Conservation (phyloP, 2,888 invertebrate genomes). For the Mechanitis mazaeus region DNA sequence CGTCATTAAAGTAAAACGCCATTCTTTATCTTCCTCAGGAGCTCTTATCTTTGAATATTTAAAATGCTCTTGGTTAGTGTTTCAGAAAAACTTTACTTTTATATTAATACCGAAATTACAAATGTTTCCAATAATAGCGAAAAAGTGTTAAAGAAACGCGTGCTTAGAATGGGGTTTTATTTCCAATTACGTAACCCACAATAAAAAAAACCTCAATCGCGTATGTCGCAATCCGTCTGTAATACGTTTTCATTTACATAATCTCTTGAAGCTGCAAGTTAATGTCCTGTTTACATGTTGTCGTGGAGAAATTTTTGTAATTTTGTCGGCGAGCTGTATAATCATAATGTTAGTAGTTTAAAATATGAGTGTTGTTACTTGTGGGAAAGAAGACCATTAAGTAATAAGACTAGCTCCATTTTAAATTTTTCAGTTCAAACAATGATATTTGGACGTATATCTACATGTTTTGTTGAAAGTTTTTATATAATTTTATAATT, state of each 20-base stretch:
- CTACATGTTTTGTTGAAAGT: no score
- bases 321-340: slow-evolving; percentile 2
- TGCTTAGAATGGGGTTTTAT: slow-evolving; percentile 2
- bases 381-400: not conserved
- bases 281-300: slow-evolving; percentile 12
- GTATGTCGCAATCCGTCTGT: slow-evolving; percentile 9
- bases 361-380: not conserved
- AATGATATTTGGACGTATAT: no score
- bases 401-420: not conserved
- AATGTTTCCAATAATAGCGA: not conserved
- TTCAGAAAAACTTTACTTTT: no score
- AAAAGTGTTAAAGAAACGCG: not conserved
- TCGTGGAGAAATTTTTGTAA: slow-evolving; percentile 10
- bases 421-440: no score
- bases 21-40: no score
- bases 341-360: slow-evolving; percentile 1
- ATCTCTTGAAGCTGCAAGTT: slow-evolving; percentile 20
- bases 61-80: no score
- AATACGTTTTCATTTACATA: slow-evolving; percentile 19
- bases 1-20: no score
- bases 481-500: no score
- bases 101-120: no score
- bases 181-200: not conserved
- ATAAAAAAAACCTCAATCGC: slow-evolving; percentile 13
- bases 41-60: no score